Evolutionary conservation across 2,888 invertebrate species (phyloP).

Genomic region (Lithophane socia): DNA sequence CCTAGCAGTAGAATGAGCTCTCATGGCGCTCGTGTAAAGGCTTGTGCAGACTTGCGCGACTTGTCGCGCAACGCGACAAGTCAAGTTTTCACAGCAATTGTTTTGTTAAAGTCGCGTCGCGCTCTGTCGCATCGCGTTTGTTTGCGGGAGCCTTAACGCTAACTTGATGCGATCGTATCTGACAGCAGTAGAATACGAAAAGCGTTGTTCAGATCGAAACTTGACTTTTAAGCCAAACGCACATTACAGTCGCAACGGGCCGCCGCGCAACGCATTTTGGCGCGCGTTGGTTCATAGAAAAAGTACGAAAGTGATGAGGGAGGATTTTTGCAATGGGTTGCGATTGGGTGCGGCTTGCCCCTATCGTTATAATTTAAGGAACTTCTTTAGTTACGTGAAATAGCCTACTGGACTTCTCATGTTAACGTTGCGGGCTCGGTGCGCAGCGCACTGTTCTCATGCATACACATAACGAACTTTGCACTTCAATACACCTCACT

Average conservation of each 20-base stretch:
- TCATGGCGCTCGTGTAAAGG: neutral
- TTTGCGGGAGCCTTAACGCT: too few relatives aligned
- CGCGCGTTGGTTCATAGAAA: neutral
- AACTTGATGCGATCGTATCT: neutral
- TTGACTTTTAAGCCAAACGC: neutral
- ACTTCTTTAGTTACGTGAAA: conserved; percentile 12
- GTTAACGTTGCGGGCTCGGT: conserved; percentile 11
- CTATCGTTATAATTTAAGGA: neutral
- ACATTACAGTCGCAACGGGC: neutral
- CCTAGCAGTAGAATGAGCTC: neutral
- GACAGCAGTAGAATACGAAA: neutral
- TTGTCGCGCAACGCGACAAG: too few relatives aligned
- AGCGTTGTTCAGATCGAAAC: neutral
- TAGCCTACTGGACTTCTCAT: neutral
- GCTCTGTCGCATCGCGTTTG: too few relatives aligned
- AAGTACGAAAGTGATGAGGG: neutral
- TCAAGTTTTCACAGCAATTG: too few relatives aligned
- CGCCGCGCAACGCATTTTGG: neutral
- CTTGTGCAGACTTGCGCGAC: too few relatives aligned
- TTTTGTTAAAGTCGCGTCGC: too few relatives aligned
- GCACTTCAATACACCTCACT: conserved; percentile 6
- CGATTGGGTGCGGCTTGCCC: neutral
- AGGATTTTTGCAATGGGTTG: neutral
- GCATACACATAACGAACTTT: conserved; percentile 13
- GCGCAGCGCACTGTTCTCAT: conserved; percentile 17